Percentiles rank a stretch among this genome's conserved stretches.
These are phyloP conservation scores for Florisuga fusca DNA, from an alignment of 2,797 vertebrate genomes.

Conservation along the genomic window DNA sequence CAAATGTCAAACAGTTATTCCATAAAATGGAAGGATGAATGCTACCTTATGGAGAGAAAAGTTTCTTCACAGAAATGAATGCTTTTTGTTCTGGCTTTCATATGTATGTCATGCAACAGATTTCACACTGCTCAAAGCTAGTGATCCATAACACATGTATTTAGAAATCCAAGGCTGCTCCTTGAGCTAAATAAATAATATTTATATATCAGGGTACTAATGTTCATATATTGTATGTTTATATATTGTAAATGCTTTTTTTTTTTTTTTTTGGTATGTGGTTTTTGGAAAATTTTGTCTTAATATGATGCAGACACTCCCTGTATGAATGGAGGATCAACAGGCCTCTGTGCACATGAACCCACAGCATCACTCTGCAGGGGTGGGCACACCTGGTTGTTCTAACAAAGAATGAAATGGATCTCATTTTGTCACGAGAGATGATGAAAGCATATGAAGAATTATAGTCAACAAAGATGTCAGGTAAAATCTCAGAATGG, in stretches of 20 bases:
- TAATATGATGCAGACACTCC: background rate
- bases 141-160: background rate
- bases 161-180: background rate
- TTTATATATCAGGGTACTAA: background rate
- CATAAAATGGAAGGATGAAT: background rate
- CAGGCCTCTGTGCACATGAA: background rate
- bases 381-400: background rate
- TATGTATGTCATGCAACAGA: background rate
- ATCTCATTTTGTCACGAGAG: background rate
- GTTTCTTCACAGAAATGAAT: background rate
- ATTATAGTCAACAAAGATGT: background rate
- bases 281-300: background rate
- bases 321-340: background rate
- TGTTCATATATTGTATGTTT: background rate
- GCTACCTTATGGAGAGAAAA: background rate
- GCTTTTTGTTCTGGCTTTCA: background rate
- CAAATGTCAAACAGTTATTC: background rate
- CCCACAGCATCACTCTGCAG: background rate
- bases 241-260: background rate
- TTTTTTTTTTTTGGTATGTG: background rate
- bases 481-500: background rate
- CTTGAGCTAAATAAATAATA: background rate
- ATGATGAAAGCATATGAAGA: background rate
- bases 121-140: background rate
- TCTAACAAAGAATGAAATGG: background rate